Conservation (phyloP, 2,113 vertebrate genomes). For the Nymphicus hollandicus region DNA sequence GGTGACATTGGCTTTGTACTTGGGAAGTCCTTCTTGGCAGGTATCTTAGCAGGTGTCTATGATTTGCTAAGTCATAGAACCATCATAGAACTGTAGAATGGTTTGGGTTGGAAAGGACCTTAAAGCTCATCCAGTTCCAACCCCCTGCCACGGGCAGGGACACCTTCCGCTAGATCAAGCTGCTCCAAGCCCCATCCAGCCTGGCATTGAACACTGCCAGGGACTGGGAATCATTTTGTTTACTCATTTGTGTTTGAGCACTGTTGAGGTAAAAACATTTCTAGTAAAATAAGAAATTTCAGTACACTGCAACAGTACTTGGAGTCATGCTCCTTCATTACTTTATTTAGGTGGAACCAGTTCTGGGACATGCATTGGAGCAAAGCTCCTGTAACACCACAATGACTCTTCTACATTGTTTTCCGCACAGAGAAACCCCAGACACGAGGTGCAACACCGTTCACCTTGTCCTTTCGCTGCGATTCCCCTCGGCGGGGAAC, state of each 20-base stretch:
- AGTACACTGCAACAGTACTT: fast-evolving
- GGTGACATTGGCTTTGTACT: constrained; percentile 73
- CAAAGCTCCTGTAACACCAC: not conserved
- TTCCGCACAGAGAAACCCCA: not conserved
- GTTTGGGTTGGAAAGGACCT: not conserved
- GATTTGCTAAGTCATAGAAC: no score
- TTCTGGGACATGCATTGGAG: not conserved
- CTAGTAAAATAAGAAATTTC: not conserved
- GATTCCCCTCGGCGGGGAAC: not conserved
- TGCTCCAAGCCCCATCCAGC: not conserved
- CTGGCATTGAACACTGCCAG: not conserved
- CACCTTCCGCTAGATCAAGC: not conserved
- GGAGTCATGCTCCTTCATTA: no score
- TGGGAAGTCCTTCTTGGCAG: constrained; percentile 70
- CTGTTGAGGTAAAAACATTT: not conserved
- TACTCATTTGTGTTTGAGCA: no score
- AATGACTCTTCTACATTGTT: not conserved
- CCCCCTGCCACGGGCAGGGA: not conserved
- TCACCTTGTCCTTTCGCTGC: not conserved
- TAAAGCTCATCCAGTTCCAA: not conserved
- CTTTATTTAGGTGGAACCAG: fast-evolving
- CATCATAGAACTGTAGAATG: no score
- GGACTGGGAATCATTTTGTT: not conserved
- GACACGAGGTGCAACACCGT: not conserved
- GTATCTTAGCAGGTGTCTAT: not conserved